Evolutionary conservation across 2,797 vertebrate species (phyloP).

Genomic region (Sebastes ruberrimus): DNA sequence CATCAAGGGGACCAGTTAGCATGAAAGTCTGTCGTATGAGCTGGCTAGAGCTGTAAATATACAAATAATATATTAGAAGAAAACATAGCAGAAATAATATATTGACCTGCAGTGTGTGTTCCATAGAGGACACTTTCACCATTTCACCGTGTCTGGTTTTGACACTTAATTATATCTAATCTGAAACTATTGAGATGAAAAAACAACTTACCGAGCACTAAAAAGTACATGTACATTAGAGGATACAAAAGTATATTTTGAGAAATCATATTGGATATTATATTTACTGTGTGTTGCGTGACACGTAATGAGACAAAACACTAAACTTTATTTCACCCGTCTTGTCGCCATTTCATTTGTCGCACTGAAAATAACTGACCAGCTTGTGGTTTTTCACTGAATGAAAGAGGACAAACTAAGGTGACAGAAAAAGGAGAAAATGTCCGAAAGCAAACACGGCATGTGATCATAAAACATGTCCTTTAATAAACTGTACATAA

Average conservation of each 20-base stretch:
- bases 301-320: background rate
- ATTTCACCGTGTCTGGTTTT: background rate
- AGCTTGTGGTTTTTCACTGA: background rate
- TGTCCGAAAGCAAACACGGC: background rate
- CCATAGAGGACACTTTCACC: slow-evolving; percentile 7
- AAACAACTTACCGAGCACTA: background rate
- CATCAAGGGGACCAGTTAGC: slow-evolving; percentile 10
- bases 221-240: background rate
- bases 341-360: slow-evolving; percentile 29
- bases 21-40: slow-evolving; percentile 27
- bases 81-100: slow-evolving; percentile 53
- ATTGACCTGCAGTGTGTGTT: slow-evolving; percentile 36
- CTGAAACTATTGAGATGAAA: background rate
- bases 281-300: slow-evolving; percentile 8
- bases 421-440: background rate
- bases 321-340: background rate
- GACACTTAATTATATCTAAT: background rate
- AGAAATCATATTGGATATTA: slow-evolving; percentile 15
- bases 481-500: slow-evolving; percentile 34
- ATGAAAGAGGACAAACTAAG: background rate
- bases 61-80: slow-evolving; percentile 63
- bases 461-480: slow-evolving; percentile 11
- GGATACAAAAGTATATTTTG: slow-evolving; percentile 44
- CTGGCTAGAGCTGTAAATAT: slow-evolving; percentile 59
- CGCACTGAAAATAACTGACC: slow-evolving; percentile 32